Evolutionary conservation across 2,888 invertebrate species (phyloP), one percentile per base, ranked within the genome.

Genomic region (Thereva unica): DNA sequence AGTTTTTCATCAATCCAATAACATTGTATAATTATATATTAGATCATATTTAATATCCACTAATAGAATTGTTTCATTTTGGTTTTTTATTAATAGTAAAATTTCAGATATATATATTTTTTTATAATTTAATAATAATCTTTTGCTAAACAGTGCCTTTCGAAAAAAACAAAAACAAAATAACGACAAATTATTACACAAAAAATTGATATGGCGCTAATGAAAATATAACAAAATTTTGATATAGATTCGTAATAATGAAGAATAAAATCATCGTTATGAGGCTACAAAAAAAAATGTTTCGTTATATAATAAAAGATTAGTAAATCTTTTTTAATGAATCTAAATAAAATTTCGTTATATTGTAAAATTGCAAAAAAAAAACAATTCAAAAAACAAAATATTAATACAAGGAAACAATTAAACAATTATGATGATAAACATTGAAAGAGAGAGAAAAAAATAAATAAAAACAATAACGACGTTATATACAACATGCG

Each of bases 401-500:
- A 37, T 59, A 45, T n/a, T 47, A 59, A 59, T 47, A 47, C 10
- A 41, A 37, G 44, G 8, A n/a, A 38, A 37, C 41, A 47, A 59
- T 37, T 56, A 12, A n/a, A 23, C 47, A 37, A 23, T 23, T 23
- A 23, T 23, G 23, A 23, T 23, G 23, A 47, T 37, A 59, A n/a
- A 7, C 34, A 41, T 23, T 4, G 42, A 42, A 44, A 41, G 37
- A 23, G 41, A 61, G 38, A 61, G n/a, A 34, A 57, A 57, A 44
- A 44, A 6, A 23, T 34, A 42, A 57, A 42, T 42, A 23, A 34
- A 57, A 45, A 35, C n/a, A 44, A 61, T 61, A 61, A 61, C 50
- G 61, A 61, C 50, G 61, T 61, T 50, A 37, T 59, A 59, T 61
- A 61, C 61, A 61, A 61, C 61, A 41, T 61, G 61, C 61, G 50